Evolutionary conservation across 2,797 vertebrate genomes (phyloP).

Genomic region (Microhierax caerulescens): DNA sequence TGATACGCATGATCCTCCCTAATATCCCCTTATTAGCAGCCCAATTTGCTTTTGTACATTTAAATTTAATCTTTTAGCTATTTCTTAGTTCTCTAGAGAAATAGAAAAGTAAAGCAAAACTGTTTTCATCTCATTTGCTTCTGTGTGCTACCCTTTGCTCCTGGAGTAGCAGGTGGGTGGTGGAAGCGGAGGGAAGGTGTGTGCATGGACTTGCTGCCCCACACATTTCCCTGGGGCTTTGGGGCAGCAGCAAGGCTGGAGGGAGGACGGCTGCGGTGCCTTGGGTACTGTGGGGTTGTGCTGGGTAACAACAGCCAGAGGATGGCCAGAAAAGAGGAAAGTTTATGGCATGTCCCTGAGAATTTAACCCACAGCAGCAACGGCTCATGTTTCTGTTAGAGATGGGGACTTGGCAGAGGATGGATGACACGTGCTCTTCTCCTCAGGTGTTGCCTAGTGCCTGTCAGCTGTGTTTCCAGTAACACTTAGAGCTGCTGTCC

Average conservation of each 20-base stretch:
- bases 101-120: neutral
- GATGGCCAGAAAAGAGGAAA: accelerated
- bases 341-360: neutral
- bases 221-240: accelerated
- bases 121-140: neutral
- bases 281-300: neutral
- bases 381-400: neutral
- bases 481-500: neutral
- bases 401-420: neutral
- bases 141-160: neutral
- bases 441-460: neutral
- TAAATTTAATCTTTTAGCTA: neutral
- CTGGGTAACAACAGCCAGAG: neutral
- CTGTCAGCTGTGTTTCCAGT: neutral
- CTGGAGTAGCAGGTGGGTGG: neutral
- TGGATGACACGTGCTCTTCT: neutral
- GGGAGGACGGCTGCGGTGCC: neutral
- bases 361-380: neutral
- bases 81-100: neutral
- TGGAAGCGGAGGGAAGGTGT: neutral
- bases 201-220: neutral
- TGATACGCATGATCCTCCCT: accelerated
- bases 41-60: neutral
- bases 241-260: neutral
- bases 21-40: neutral